Conservation (phyloP, 2,113 vertebrate genomes). For the Myiagra hebetior region DNA sequence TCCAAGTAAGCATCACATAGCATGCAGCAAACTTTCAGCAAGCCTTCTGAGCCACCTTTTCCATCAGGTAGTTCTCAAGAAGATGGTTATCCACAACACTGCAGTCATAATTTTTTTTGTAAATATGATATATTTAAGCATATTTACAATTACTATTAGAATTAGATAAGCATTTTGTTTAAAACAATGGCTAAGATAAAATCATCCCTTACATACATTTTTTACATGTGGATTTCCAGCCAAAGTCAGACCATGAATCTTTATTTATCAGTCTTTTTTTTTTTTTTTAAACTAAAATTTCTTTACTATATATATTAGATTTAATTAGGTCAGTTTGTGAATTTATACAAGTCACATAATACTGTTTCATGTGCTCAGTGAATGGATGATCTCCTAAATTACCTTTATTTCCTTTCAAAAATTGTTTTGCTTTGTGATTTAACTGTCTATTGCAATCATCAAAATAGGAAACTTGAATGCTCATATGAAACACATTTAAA, state of each 20-base stretch:
- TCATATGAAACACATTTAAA: not conserved
- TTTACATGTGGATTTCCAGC: not conserved
- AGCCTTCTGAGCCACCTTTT: not conserved
- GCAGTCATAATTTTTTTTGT: not conserved
- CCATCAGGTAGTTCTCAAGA: not conserved
- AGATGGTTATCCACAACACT: not conserved
- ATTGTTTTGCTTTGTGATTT: not conserved
- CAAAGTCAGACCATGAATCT: not conserved
- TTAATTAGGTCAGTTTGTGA: not conserved
- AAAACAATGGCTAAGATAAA: not conserved
- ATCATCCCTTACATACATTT: fast-evolving
- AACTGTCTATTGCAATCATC: not conserved
- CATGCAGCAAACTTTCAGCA: not conserved
- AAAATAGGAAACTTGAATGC: not conserved
- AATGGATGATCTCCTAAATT: not conserved
- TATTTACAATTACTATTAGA: not conserved
- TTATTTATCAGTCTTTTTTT: not conserved
- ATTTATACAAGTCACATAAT: not conserved
- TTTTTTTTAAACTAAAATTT: not conserved
- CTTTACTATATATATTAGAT: not conserved
- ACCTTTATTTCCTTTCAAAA: not conserved
- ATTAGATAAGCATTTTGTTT: not conserved
- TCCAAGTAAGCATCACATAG: not conserved
- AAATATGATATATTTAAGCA: not conserved
- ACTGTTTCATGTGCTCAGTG: not conserved